Evolutionary conservation across 1,140 invertebrate species (phyloP), one percentile per base, ranked within the genome.

Genomic region (Bombus sylvicola): DNA sequence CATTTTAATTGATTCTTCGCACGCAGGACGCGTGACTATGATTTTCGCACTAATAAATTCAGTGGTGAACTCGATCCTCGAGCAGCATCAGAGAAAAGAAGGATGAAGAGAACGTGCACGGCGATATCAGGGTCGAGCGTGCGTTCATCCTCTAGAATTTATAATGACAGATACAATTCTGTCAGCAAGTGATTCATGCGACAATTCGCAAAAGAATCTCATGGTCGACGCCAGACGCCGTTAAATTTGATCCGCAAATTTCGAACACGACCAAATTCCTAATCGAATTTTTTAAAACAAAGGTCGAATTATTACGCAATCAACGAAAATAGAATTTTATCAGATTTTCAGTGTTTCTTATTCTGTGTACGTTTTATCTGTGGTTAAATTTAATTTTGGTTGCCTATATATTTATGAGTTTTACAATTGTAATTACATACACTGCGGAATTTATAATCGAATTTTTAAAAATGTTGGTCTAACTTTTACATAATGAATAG

Each of bases 11-110:
- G 75, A 91, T 91, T 90, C 87, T 37, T 71, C 62, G 78, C 90
- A 88, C 81, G 82, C 69, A 80, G n/a, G n/a, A 79, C 88, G 90
- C 92, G 91, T 89, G 77, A 87, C 90, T 87, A 89, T 92, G 91
- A 92, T 90, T 88, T 92, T 91, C 80, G 86, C 85, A 85, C 78
- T 91, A 94, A 93, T 94, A 87, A 92, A 94, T 92, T 92, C 91
- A 88, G 77, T 62, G 68, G 73, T 86, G 90, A 77, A 86, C 92
- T 90, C 88, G 90, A 92, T 92, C 91, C 62, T 64, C 89, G 88
- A 89, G 78, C 93, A 94, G 92, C 93, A 93, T 94, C 92, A 92
- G 84, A 92, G 87, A 90, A 92, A 87, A 73, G 76, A 72, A 41
- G 72, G 73, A 89, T 53, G 62, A 37, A 41, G 47, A 37, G 53